These are phyloP conservation scores for Rhyzopertha dominica DNA, from an alignment of 1,140 invertebrate species.

Conservation along the genomic window DNA sequence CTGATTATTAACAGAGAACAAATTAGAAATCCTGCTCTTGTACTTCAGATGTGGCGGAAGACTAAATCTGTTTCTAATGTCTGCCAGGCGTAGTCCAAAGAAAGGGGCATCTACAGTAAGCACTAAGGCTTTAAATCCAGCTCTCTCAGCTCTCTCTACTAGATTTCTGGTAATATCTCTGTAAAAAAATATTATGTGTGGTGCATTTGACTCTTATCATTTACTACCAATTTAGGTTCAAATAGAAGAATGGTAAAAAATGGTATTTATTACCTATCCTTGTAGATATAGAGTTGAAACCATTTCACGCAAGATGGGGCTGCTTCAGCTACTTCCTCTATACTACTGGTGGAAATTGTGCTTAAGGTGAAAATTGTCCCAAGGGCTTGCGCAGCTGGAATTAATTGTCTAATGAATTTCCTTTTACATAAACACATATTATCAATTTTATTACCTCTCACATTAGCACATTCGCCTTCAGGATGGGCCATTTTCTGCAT, in stretches of 20 bases:
- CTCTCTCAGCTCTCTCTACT: conserved; percentile 72
- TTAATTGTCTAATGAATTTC: background rate
- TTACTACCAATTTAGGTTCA: conserved; percentile 1
- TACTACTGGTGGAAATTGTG: conserved; percentile 79
- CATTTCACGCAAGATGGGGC: conserved; percentile 74
- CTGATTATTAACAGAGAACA: conserved; percentile 3
- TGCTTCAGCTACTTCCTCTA: conserved; percentile 79
- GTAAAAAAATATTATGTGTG: too few species aligned
- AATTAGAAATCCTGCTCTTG: too few species aligned
- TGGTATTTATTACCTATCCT: conserved; percentile 54
- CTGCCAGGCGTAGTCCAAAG: conserved; percentile 75
- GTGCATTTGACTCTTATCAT: background rate
- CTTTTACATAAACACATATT: conserved; percentile 1
- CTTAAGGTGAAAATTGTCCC: conserved; percentile 78
- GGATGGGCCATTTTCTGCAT: conserved; percentile 92
- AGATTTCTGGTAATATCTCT: conserved; percentile 68
- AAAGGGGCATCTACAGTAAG: conserved; percentile 86
- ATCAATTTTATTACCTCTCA: conserved; percentile 57
- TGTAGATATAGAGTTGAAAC: conserved; percentile 91
- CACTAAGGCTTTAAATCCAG: conserved; percentile 84
- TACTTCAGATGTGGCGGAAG: conserved; percentile 75
- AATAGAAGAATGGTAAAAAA: too few species aligned
- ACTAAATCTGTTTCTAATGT: conserved; percentile 78
- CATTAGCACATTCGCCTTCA: conserved; percentile 83
- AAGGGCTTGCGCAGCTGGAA: conserved; percentile 65